Base-by-base conservation (phyloP, 2,888 invertebrate species). In the Zonitis immaculata region DNA sequence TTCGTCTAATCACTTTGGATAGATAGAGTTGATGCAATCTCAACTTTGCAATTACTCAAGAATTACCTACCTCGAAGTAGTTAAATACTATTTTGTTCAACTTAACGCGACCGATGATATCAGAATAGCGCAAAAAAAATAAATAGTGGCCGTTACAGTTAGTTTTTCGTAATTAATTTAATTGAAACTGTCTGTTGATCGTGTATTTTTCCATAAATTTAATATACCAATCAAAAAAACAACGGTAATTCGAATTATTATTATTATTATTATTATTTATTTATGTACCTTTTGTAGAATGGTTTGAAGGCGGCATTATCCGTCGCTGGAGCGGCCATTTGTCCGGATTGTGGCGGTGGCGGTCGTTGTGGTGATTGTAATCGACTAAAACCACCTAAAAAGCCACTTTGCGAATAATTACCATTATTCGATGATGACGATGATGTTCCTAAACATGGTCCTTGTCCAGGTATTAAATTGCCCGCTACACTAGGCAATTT, bases 211-310 rank as follows among this genome's bases (percentile, higher is more conserved):
- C n/a, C 25, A 44, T 44, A 44, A 44, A 44, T 42, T 42, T 42
- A n/a, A 42, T 12, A 6, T 14, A 11, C 12, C 11, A 20, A 16
- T 11, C 43, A 43, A 26, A 6, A 43, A 43, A 14, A 7, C n/a
- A 12, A 22, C 11, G 43, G 25, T 26, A 43, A 32, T 32, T 32
- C 14, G 3, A 32, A 32, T 8, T 8, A 7, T 32, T 32, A 14
- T 32, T 32, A 6, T 2, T 14, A 32, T 32, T 32, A 32, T 32
- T n/a, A n/a, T n/a, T n/a, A n/a, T n/a, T n/a, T n/a, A n/a, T n/a
- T n/a, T n/a, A n/a, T n/a, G 16, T 75, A 92, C 92, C 91, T 91
- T 81, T 92, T 93, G 77, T 91, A 91, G 77, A 91, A 90, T 60
- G 91, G 91, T 77, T 91, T 91, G 77, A 92, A 92, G 70, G 90